A percentile compares a stretch with the other conserved stretches of the same genome.
Evolutionary conservation across 1,140 invertebrate genomes (phyloP).

Genomic region (Anastrepha ludens): DNA sequence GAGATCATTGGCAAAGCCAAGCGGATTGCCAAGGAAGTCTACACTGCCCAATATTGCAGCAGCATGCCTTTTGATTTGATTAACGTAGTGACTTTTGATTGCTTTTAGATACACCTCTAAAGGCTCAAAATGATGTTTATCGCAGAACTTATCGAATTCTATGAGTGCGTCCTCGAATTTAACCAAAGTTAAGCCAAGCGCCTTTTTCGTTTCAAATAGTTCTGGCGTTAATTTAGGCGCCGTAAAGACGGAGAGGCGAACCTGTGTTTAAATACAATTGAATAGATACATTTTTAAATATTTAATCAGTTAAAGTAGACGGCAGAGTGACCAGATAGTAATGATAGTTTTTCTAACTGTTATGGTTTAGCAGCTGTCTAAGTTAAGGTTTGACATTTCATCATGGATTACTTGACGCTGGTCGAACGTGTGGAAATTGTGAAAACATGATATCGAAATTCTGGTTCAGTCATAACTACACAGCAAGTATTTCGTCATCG

Average conservation of each 20-base stretch:
- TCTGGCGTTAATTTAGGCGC: slow-evolving; percentile 85
- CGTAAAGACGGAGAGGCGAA: slow-evolving; percentile 90
- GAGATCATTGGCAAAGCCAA: slow-evolving; percentile 96
- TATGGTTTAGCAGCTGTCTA: no score
- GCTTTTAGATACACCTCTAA: slow-evolving; percentile 72
- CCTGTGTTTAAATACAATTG: slow-evolving; percentile 74
- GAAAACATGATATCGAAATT: no score
- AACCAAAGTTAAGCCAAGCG: slow-evolving; percentile 90
- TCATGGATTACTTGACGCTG: no score
- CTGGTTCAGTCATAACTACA: no score
- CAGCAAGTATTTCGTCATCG: no score
- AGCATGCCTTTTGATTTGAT: slow-evolving; percentile 96
- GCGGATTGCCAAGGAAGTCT: slow-evolving; percentile 97
- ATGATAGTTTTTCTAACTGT: no score
- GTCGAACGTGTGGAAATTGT: no score
- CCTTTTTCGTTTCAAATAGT: slow-evolving; percentile 87
- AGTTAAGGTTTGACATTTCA: no score
- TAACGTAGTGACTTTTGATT: slow-evolving; percentile 71
- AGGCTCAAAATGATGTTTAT: slow-evolving; percentile 92
- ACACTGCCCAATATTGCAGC: slow-evolving; percentile 96
- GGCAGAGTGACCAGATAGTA: no score
- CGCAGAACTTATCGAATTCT: slow-evolving; percentile 89
- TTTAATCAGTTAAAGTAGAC: no score
- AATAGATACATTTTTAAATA: no score
- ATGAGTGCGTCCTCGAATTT: slow-evolving; percentile 98